A percentile compares a stretch with the other conserved stretches of the same genome.
These are phyloP conservation scores for Dione juno DNA, from an alignment of 2,888 invertebrate species.

Conservation along the genomic window DNA sequence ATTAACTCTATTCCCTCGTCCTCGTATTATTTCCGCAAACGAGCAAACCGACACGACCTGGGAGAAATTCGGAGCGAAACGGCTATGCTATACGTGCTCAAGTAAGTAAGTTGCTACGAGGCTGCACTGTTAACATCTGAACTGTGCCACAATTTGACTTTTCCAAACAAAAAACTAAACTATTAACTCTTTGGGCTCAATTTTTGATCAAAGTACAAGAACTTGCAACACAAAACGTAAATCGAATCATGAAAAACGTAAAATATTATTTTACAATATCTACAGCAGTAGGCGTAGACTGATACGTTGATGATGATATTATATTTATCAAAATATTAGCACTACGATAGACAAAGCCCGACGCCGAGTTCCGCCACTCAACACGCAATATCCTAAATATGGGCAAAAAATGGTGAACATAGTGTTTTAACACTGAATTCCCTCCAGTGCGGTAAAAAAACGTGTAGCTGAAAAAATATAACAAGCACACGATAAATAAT, in stretches of 20 bases:
- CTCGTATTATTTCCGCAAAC: conserved; percentile 9
- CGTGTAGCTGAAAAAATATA: too few species aligned
- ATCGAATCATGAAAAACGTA: too few species aligned
- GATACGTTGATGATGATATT: too few species aligned
- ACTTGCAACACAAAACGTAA: neutral
- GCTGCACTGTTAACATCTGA: conserved; percentile 2
- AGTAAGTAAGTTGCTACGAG: neutral
- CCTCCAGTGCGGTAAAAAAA: too few species aligned
- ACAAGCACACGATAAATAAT: neutral
- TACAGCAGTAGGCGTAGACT: too few species aligned
- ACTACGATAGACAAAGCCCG: too few species aligned
- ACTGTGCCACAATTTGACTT: neutral
- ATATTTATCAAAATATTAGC: too few species aligned
- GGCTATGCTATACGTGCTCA: conserved; percentile 4
- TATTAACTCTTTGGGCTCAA: neutral
- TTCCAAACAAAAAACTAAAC: neutral
- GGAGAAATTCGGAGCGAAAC: conserved; percentile 8
- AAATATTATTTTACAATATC: too few species aligned
- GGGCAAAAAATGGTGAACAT: too few species aligned
- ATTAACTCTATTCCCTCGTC: neutral
- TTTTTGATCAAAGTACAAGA: neutral
- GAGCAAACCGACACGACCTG: conserved; percentile 5
- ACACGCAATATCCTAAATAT: too few species aligned
- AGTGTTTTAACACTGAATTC: too few species aligned
- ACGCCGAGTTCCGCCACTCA: too few species aligned